A percentile compares a stretch with the other conserved stretches of the same genome.
These are phyloP conservation scores for Napeogenes sylphis DNA, from an alignment of 2,888 invertebrate genomes.

Conservation along the genomic window DNA sequence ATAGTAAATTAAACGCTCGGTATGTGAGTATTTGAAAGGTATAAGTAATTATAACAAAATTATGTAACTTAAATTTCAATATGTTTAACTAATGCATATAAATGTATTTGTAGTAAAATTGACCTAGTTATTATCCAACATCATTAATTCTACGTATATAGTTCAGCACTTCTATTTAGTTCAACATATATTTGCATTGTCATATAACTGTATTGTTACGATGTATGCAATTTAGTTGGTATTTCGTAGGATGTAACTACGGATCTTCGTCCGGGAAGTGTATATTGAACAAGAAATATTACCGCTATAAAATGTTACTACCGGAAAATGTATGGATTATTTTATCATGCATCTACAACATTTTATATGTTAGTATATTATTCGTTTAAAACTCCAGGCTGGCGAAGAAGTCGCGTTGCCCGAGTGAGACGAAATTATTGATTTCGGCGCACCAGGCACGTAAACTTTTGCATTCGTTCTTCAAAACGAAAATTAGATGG, in stretches of 20 bases:
- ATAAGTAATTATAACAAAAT: too few species aligned
- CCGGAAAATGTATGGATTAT: constrained; percentile 9
- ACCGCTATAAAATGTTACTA: constrained; percentile 16
- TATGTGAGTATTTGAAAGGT: too few species aligned
- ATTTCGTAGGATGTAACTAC: constrained; percentile 28
- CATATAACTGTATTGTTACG: constrained; percentile 12
- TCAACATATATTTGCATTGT: neutral
- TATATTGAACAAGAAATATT: constrained; percentile 18
- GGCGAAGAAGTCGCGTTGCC: constrained; percentile 31
- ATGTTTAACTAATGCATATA: neutral
- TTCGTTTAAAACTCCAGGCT: constrained; percentile 27
- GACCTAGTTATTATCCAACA: too few species aligned
- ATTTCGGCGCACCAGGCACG: constrained; percentile 59
- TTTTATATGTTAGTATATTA: constrained; percentile 10
- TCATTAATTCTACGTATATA: too few species aligned
- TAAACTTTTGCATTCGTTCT: constrained; percentile 58
- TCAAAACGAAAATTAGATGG: constrained; percentile 15
- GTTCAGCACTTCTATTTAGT: neutral
- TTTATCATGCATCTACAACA: constrained; percentile 11
- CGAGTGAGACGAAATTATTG: constrained; percentile 65
- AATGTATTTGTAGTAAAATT: neutral
- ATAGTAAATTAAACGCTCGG: too few species aligned
- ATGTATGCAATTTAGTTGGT: constrained; percentile 22
- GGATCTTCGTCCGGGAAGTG: constrained; percentile 19
- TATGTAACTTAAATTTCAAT: too few species aligned